Base-by-base conservation (phyloP, 2,113 vertebrate species). In the Nannospalax galili region DNA sequence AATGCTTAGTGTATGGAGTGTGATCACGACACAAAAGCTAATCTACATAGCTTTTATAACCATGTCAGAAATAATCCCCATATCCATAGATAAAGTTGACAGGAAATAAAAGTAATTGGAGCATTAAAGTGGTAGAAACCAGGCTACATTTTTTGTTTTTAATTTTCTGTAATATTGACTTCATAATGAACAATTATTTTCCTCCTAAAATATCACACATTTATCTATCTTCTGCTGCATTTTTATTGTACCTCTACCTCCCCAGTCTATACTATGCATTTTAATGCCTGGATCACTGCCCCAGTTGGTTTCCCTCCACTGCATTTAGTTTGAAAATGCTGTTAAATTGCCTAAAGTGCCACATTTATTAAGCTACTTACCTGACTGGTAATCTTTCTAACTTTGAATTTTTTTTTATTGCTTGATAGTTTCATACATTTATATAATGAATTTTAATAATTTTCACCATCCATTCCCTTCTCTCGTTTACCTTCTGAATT, bases 71-170 rank as follows among this genome's bases (percentile, higher is more conserved):
- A 70, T 70, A 70, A 87, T 80, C 42, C 84, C 42, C 86, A 67
- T 9, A 80, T 11, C 28, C 92, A 92, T 10, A 96, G 56, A 91
- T 95, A 93, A 97, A 75, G 79, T 24, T 65, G 30, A 62, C 30
- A 93, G 42, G 60, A 96, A 92, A 97, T 77, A 30, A 96, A 95
- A 94, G 72, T 65, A 95, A 94, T 78, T 35, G 90, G 78, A 16
- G 78, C 45, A 11, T 22, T 67, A 78, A 58, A n/a, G 32, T 91
- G 30, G 60, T 89, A 91, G 65, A 65, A 91, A 69, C 42, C 89
- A 91, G 60, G 45, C 52, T 87, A 90, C 11, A 58, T 95, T 91
- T 95, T 91, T 92, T 95, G 35, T 78, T 91, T 91, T 94, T 86
- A 95, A 91, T 94, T 95, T 97, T 69, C 69, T 96, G 24, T 92